Percentiles rank a stretch among this genome's conserved stretches.
Conservation (phyloP, 2,888 invertebrate species). For the Erebia aethiops region DNA sequence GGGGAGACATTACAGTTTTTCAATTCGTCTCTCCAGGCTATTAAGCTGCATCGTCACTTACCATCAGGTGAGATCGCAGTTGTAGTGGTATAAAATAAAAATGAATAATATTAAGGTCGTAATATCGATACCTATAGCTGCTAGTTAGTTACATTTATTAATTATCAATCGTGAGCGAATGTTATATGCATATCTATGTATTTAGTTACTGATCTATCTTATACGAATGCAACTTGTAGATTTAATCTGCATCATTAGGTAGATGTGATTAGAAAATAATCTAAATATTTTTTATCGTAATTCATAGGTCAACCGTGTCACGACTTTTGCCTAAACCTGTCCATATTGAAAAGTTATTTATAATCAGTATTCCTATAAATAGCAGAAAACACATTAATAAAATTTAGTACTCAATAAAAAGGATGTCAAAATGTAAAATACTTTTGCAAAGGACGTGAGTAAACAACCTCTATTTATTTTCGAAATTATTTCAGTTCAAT, state of each 20-base stretch:
- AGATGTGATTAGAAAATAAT: conserved; percentile 7
- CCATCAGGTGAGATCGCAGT: too few species aligned
- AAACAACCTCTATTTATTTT: background rate
- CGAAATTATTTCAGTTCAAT: background rate
- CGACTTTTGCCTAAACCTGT: background rate
- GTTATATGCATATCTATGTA: background rate
- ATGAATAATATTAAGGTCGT: too few species aligned
- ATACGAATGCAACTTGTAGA: conserved; percentile 3
- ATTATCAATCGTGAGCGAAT: background rate
- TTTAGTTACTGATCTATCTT: background rate
- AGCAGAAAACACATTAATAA: too few species aligned
- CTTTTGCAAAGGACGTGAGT: background rate
- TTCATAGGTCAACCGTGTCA: background rate
- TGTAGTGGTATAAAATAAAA: too few species aligned
- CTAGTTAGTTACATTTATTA: background rate
- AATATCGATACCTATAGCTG: too few species aligned
- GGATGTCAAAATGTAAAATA: background rate
- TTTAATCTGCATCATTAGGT: background rate
- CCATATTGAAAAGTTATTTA: too few species aligned
- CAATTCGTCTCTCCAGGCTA: too few species aligned
- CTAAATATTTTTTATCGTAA: conserved; percentile 1
- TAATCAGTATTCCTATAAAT: too few species aligned
- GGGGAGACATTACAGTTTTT: too few species aligned
- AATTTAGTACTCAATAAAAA: too few species aligned
- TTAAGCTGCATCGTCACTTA: too few species aligned